These are phyloP conservation scores for Semotilus atromaculatus DNA, from an alignment of 2,797 vertebrate genomes.

Conservation along the genomic window DNA sequence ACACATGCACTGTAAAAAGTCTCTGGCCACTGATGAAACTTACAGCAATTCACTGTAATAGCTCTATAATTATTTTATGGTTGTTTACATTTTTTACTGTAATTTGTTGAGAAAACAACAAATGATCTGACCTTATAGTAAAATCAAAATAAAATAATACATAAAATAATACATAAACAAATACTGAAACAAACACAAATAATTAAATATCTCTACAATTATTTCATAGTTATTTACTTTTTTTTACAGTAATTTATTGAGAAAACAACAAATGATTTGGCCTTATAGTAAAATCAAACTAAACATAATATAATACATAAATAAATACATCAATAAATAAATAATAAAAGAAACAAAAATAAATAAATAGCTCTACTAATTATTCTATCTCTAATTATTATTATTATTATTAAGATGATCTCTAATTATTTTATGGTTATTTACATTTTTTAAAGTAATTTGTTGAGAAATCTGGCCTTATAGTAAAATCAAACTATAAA, in stretches of 20 bases:
- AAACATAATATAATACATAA: not conserved
- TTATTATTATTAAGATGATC: too few species aligned
- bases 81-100: not conserved
- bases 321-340: not conserved
- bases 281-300: not conserved
- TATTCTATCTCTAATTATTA: too few species aligned
- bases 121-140: not conserved
- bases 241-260: not conserved
- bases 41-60: not conserved
- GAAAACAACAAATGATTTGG: not conserved
- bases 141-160: not conserved
- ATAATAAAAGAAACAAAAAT: not conserved
- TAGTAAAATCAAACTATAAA: too few species aligned
- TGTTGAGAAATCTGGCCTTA: too few species aligned
- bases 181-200: not conserved
- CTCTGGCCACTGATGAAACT: not conserved
- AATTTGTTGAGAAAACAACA: not conserved
- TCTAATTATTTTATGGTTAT: too few species aligned
- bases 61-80: not conserved
- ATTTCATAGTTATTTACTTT: not conserved
- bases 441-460: too few species aligned
- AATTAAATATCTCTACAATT: not conserved
- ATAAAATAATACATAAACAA: not conserved
- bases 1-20: conserved; percentile 1
- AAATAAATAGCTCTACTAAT: too few species aligned